These are phyloP conservation scores for Platysternon megacephalum DNA, from an alignment of 2,113 vertebrate species.

Conservation along the genomic window DNA sequence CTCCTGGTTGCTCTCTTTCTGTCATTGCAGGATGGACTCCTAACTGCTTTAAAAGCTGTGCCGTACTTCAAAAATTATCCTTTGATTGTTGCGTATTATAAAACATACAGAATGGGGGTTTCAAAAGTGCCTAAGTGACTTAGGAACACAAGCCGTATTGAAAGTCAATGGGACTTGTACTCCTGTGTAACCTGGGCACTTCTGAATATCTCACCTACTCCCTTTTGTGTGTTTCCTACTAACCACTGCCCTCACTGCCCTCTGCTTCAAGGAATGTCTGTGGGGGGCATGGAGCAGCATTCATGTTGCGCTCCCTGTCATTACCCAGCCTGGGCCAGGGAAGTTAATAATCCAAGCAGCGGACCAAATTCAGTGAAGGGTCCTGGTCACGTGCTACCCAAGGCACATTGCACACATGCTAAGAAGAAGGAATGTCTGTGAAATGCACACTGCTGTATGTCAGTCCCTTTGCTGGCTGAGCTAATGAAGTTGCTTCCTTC, in stretches of 20 bases:
- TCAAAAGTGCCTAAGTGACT: not conserved
- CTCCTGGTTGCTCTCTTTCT: constrained; percentile 1
- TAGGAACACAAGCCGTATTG: not conserved
- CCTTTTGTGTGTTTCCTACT: not conserved
- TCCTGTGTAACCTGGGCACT: not conserved
- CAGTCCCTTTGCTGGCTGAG: not conserved
- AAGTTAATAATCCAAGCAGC: too few species aligned
- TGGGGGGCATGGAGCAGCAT: not conserved
- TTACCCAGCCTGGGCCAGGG: too few species aligned
- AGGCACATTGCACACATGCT: too few species aligned
- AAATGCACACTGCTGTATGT: not conserved
- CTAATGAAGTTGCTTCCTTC: constrained; percentile 22
- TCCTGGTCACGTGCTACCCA: too few species aligned
- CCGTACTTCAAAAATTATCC: constrained; percentile 17
- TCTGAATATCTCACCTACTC: not conserved
- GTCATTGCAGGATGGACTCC: not conserved
- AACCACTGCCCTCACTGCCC: not conserved
- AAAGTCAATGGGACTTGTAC: not conserved
- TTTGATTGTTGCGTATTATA: not conserved
- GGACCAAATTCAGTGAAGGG: too few species aligned
- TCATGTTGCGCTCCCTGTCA: too few species aligned
- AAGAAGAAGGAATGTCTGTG: not conserved
- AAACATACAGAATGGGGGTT: constrained; percentile 19
- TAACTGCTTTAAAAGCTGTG: constrained; percentile 9
- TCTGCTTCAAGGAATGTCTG: not conserved